These are phyloP conservation scores for Trissoscelio sp. DNA, from an alignment of 2,888 invertebrate species.

Conservation along the genomic window DNA sequence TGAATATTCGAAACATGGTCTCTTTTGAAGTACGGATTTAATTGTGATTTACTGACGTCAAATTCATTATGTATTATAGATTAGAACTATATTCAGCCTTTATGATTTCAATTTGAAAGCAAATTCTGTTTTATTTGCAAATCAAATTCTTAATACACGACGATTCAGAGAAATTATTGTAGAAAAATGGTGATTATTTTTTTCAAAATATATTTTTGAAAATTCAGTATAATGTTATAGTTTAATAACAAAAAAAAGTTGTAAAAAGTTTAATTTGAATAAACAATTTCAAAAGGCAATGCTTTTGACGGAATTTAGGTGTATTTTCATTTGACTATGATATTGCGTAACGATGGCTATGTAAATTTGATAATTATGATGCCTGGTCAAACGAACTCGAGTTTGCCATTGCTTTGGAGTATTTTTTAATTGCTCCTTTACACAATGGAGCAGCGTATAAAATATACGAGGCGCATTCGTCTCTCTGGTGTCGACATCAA, in stretches of 20 bases:
- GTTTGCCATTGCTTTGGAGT: conserved; percentile 5
- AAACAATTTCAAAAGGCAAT: neutral
- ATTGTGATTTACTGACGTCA: neutral
- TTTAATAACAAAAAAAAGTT: no score
- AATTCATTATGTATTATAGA: neutral
- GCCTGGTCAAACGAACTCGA: conserved; percentile 11
- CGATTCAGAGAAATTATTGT: no score
- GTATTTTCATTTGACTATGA: no score
- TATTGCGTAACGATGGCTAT: conserved; percentile 17
- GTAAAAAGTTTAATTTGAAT: no score
- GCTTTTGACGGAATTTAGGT: no score
- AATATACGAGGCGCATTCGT: conserved; percentile 8
- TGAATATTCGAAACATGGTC: neutral
- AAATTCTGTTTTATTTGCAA: no score
- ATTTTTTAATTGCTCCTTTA: conserved; percentile 11
- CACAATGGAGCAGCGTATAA: neutral
- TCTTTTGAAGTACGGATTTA: neutral
- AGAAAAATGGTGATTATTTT: no score
- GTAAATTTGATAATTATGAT: conserved; percentile 32
- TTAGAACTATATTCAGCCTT: no score
- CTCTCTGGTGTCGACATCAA: conserved; percentile 29
- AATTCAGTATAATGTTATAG: no score
- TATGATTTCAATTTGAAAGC: no score
- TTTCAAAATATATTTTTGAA: no score
- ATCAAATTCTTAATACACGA: no score